Evolutionary conservation across 1,140 invertebrate genomes (phyloP).

Genomic region (Nasonia vitripennis): DNA sequence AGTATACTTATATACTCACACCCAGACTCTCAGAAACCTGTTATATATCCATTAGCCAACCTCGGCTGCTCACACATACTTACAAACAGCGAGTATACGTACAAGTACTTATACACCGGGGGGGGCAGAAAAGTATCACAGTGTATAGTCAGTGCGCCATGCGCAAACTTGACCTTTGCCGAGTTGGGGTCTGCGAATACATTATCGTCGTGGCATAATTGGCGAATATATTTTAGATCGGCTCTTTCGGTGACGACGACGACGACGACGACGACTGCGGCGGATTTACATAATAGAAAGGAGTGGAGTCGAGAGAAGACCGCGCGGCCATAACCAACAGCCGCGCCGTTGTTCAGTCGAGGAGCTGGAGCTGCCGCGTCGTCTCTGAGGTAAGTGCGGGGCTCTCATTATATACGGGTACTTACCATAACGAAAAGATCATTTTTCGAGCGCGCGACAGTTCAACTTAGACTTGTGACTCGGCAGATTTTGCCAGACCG

Average conservation of each 20-base stretch:
- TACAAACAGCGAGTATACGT: too few species aligned
- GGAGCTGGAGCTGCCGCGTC: not conserved
- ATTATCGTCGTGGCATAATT: slow-evolving; percentile 22
- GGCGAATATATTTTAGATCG: slow-evolving; percentile 18
- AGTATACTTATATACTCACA: too few species aligned
- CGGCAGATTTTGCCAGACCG: not conserved
- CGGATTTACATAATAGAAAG: not conserved
- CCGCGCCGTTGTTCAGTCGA: not conserved
- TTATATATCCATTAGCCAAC: too few species aligned
- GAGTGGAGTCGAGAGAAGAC: not conserved
- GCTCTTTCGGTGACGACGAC: not conserved
- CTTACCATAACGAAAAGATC: not conserved
- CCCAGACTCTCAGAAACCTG: too few species aligned
- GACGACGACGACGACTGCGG: not conserved
- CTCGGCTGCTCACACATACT: too few species aligned
- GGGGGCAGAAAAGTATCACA: not conserved
- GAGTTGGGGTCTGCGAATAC: slow-evolving; percentile 10
- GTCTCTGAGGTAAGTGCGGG: not conserved
- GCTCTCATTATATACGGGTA: not conserved
- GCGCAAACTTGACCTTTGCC: slow-evolving; percentile 40
- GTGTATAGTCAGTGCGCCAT: not conserved
- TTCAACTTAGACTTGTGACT: not conserved
- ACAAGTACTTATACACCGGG: not conserved
- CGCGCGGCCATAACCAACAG: not conserved
- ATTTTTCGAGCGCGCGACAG: not conserved